phyloP scores from a whole-genome alignment of 2,888 invertebrate species.

The Apamea monoglypha region DNA sequence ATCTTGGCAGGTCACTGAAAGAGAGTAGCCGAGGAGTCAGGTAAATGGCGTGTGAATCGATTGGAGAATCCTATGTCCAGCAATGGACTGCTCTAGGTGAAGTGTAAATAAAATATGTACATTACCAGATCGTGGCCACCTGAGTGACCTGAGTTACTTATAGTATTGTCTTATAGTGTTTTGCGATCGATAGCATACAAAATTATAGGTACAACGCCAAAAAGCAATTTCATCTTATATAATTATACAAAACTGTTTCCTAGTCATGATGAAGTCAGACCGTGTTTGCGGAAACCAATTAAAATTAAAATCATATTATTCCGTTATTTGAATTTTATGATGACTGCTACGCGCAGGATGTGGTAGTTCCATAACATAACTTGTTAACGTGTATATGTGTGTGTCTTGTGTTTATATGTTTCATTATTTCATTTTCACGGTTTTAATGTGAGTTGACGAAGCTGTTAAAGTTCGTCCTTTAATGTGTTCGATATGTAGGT shows the following conservation, averaged over 20 bases:
- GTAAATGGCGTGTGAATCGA: too few relatives aligned
- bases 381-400: too few relatives aligned
- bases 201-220: too few relatives aligned
- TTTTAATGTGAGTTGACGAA: background rate
- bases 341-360: background rate
- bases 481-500: background rate
- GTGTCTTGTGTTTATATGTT: background rate
- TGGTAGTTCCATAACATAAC: background rate
- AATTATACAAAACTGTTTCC: constrained; percentile 7
- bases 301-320: background rate
- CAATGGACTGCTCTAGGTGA: too few relatives aligned
- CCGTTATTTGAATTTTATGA: background rate
- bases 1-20: too few relatives aligned
- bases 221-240: background rate
- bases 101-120: too few relatives aligned
- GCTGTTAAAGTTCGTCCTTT: background rate
- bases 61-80: too few relatives aligned
- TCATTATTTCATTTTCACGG: background rate
- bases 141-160: too few relatives aligned
- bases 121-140: too few relatives aligned
- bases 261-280: background rate
- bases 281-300: constrained; percentile 9
- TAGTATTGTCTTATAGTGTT: too few relatives aligned
- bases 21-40: too few relatives aligned
- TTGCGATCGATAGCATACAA: too few relatives aligned